A percentile compares a stretch with the other conserved stretches of the same genome.
These are phyloP conservation scores for Steatocranus sp. DNA, from an alignment of 2,797 vertebrate species.

Conservation along the genomic window DNA sequence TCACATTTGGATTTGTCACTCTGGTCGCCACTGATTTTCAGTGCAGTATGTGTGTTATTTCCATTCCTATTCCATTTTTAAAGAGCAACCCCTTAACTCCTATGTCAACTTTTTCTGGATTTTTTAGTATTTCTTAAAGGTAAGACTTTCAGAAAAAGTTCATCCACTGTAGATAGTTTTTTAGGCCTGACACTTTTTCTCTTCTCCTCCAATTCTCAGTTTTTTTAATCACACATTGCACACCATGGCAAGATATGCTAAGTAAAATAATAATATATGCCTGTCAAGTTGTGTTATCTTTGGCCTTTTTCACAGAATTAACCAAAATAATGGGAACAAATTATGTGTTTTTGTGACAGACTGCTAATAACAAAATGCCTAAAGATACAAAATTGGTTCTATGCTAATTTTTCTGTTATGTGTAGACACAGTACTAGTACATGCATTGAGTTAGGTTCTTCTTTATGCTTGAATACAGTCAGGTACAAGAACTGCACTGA, in stretches of 20 bases:
- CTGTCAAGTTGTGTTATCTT: background rate
- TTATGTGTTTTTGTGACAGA: background rate
- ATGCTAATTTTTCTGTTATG: fast-evolving
- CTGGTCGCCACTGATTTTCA: background rate
- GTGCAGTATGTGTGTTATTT: background rate
- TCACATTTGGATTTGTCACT: background rate
- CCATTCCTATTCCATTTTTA: background rate
- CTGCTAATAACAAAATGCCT: background rate
- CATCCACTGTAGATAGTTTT: background rate
- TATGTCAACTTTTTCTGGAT: background rate
- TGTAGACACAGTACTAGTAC: background rate
- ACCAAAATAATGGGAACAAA: fast-evolving
- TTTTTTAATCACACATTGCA: fast-evolving
- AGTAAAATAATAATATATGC: background rate
- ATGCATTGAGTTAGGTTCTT: background rate
- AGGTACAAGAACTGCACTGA: background rate
- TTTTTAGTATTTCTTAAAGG: background rate
- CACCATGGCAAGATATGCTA: background rate
- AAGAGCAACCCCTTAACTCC: background rate
- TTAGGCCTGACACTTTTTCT: background rate
- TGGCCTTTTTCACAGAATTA: background rate
- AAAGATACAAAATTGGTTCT: background rate
- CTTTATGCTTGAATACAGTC: background rate
- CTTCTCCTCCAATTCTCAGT: background rate
- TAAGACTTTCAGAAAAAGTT: background rate